Evolutionary conservation across 2,888 invertebrate genomes (phyloP).

Genomic region (Punctoribates punctum): DNA sequence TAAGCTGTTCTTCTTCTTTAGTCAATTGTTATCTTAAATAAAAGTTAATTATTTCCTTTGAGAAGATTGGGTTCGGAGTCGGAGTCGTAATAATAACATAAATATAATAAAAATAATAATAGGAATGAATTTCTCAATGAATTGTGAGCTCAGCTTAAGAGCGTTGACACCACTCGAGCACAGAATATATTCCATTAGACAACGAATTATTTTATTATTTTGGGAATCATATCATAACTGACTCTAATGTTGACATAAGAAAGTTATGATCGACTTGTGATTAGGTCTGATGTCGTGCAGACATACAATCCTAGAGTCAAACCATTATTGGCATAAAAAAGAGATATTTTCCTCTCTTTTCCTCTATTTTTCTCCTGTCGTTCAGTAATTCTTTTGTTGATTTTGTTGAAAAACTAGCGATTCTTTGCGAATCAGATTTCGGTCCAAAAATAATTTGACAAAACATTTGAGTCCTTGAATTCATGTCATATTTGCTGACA

Average conservation of each 20-base stretch:
- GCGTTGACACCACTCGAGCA: conserved; percentile 16
- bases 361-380: background rate
- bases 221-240: conserved; percentile 3
- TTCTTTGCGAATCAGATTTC: no score
- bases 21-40: no score
- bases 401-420: background rate
- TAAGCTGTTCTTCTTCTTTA: no score
- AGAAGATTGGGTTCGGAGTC: no score
- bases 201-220: background rate
- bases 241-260: conserved; percentile 16
- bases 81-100: no score
- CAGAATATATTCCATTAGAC: background rate
- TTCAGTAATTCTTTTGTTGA: background rate
- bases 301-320: background rate
- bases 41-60: no score
- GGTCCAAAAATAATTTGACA: no score
- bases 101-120: no score
- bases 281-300: conserved; percentile 16
- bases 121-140: no score
- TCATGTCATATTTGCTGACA: no score
- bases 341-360: background rate
- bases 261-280: background rate
- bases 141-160: background rate
- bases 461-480: no score
- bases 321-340: conserved; percentile 1